Percentiles rank a stretch among this genome's conserved stretches.
These are phyloP conservation scores for Norana najaformis DNA, from an alignment of 2,888 invertebrate species.

Conservation along the genomic window DNA sequence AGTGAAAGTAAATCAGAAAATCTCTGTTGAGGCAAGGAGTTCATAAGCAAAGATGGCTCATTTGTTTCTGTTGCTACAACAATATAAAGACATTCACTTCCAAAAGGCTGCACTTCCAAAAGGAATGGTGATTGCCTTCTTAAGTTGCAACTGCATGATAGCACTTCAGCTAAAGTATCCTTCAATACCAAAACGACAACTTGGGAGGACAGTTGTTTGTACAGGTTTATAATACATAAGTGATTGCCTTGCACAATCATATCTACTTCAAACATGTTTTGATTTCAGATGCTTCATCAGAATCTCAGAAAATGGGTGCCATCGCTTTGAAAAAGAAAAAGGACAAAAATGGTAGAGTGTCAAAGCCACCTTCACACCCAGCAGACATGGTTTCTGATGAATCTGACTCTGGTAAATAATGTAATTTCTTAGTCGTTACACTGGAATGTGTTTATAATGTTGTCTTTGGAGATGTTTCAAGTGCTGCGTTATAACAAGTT, in stretches of 20 bases:
- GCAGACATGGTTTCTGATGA: not conserved
- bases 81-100: too few relatives aligned
- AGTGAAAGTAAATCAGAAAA: not conserved
- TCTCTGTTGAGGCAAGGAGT: not conserved
- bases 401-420: not conserved
- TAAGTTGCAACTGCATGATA: not conserved
- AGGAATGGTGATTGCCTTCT: not conserved
- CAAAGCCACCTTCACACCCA: not conserved
- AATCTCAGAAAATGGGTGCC: constrained; percentile 5
- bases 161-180: not conserved
- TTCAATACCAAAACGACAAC: not conserved
- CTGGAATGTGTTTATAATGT: not conserved
- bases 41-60: not conserved
- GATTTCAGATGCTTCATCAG: not conserved
- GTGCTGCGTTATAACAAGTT: not conserved
- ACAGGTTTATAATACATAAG: not conserved
- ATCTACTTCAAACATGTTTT: not conserved
- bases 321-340: not conserved
- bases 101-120: not conserved
- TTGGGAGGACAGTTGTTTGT: not conserved
- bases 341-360: not conserved
- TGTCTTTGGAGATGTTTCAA: not conserved
- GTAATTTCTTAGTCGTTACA: not conserved
- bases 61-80: not conserved
- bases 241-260: not conserved